phyloP scores from a whole-genome alignment of 2,888 invertebrate genomes.

The Brenthis ino region DNA sequence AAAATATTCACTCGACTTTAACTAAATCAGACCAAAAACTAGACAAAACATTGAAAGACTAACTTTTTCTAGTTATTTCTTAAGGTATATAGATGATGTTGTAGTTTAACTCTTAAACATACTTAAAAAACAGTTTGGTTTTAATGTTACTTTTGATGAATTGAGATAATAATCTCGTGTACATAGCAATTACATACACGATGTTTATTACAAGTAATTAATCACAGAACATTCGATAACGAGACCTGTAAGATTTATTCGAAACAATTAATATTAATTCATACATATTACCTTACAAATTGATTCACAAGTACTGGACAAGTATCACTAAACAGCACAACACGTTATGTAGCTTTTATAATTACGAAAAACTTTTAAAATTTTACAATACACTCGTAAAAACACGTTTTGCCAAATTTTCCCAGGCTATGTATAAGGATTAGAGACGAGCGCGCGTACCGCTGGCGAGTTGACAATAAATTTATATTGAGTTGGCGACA shows the following conservation, averaged over 20 bases:
- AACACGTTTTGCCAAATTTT: constrained; percentile 12
- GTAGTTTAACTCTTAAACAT: too few species aligned
- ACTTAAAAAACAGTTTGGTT: too few species aligned
- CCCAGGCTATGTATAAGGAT: constrained; percentile 37
- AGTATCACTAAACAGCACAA: constrained; percentile 11
- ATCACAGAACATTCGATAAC: constrained; percentile 9
- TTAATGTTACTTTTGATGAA: too few species aligned
- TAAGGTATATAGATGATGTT: not conserved
- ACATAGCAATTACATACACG: not conserved
- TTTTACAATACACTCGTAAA: not conserved
- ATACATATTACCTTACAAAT: constrained; percentile 17
- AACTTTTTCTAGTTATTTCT: not conserved
- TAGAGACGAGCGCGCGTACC: constrained; percentile 61
- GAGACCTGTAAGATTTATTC: constrained; percentile 7
- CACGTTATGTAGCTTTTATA: constrained; percentile 2
- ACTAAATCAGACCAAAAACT: too few species aligned
- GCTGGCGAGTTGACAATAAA: constrained; percentile 64
- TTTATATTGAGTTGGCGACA: constrained; percentile 63
- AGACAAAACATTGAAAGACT: too few species aligned
- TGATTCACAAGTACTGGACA: not conserved
- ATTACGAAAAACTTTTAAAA: not conserved
- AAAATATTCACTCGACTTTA: too few species aligned
- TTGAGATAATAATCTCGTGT: not conserved
- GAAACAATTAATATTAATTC: constrained; percentile 10
- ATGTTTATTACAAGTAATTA: constrained; percentile 4